These are phyloP conservation scores for Pteruthius melanotis DNA, from an alignment of 2,113 vertebrate genomes.

Conservation along the genomic window DNA sequence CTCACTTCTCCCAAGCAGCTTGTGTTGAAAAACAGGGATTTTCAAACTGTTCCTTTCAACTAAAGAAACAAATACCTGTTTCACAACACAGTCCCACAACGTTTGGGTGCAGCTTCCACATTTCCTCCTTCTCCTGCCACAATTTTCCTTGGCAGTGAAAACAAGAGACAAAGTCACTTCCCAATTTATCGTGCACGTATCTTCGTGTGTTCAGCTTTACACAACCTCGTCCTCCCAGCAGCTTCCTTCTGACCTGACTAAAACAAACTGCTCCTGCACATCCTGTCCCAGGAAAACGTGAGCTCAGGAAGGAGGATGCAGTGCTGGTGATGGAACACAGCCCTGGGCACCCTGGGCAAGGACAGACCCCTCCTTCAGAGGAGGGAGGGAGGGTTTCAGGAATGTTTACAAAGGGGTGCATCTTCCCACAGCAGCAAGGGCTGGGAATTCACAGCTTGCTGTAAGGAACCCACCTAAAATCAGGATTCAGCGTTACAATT, in stretches of 20 bases:
- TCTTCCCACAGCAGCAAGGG: too few species aligned
- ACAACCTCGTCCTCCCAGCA: not conserved
- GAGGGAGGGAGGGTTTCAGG: not conserved
- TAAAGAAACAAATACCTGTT: not conserved
- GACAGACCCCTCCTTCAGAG: not conserved
- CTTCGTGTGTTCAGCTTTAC: not conserved
- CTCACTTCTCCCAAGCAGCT: not conserved
- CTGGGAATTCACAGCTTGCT: not conserved
- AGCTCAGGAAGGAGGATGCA: not conserved
- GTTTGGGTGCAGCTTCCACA: not conserved
- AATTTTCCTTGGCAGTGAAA: not conserved
- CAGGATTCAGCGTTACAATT: not conserved
- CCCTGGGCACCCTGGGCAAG: not conserved
- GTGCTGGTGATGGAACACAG: fast-evolving
- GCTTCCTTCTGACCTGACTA: not conserved
- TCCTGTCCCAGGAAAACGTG: fast-evolving
- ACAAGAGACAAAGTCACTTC: not conserved
- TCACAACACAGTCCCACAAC: fast-evolving
- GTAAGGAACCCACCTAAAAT: not conserved
- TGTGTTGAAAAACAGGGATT: not conserved
- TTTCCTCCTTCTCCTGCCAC: not conserved
- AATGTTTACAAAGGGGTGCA: fast-evolving
- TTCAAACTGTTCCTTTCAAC: not conserved
- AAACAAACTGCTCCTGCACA: not conserved
- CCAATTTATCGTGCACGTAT: not conserved